Evolutionary conservation across 2,888 invertebrate genomes (phyloP), one percentile per base, ranked within the genome.

Genomic region (Standfussiana lucernea): DNA sequence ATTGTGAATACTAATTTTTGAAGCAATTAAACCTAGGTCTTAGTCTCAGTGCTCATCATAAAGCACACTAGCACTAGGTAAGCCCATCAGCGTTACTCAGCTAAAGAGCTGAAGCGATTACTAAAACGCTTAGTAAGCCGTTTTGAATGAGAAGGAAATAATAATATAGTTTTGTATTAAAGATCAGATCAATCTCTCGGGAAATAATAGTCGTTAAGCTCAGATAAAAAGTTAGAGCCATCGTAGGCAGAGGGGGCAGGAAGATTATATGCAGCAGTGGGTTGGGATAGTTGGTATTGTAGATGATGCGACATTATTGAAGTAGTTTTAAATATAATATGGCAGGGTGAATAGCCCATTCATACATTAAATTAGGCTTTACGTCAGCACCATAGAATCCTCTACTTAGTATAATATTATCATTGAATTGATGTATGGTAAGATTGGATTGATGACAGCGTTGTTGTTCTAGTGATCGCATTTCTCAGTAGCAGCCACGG

Each of bases 111-210:
- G 13, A 62, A 79, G 13, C 68, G 37, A 75, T 75, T 81, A 75
- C 50, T 72, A 40, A 78, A 73, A 32, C n/a, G 71, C 75, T 77
- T 73, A 64, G 81, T 78, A 79, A 85, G 73, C 66, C 68, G 67
- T 79, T 80, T 69, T 72, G 40, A 67, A 84, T 80, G 47, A 71
- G 50, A 32, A 35, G 53, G 56, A 67, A 69, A 74, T n/a, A n/a
- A n/a, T n/a, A 70, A 59, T 13, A 50, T 53, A 45, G 59, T 42
- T 72, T n/a, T 62, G 21, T 68, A 72, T 64, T 32, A 50, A 66
- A 61, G 73, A 75, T 50, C 32, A 69, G n/a, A 70, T 35, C 45
- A 67, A 66, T 75, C 53, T 71, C 59, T 1, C 21, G 45, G 64
- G 62, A 70, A 80, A 77, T 83, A 62, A 73, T 32, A 74, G n/a